phyloP scores from a whole-genome alignment of 2,113 vertebrate genomes.

The Eublepharis macularius region DNA sequence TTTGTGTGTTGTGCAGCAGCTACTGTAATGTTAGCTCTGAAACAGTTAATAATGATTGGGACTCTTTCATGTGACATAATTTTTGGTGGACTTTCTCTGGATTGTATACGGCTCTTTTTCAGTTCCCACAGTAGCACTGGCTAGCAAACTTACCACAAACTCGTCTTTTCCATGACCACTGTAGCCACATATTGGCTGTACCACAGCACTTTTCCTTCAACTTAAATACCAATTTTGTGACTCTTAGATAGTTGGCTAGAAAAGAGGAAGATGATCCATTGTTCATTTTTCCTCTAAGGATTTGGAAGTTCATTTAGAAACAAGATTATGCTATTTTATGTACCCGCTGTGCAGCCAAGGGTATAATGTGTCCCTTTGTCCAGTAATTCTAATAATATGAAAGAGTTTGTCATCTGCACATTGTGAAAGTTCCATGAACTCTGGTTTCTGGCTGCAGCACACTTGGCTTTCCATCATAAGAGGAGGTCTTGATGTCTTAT shows the following conservation, averaged over 20 bases:
- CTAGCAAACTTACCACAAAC: background rate
- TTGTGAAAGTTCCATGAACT: conserved; percentile 38
- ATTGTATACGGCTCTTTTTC: background rate
- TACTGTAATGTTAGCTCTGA: background rate
- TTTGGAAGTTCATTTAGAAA: conserved; percentile 11
- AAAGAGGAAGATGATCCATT: background rate
- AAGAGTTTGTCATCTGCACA: conserved; percentile 40
- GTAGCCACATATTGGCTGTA: background rate
- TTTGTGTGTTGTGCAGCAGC: background rate
- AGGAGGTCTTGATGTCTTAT: conserved; percentile 45
- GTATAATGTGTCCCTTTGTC: conserved; percentile 33
- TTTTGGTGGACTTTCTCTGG: background rate
- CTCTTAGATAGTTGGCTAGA: background rate
- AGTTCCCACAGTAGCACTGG: background rate
- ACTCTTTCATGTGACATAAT: background rate
- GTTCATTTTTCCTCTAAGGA: background rate
- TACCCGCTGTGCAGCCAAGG: conserved; percentile 30
- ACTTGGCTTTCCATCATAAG: conserved; percentile 13
- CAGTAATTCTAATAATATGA: conserved; percentile 26
- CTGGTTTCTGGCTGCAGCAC: conserved; percentile 1
- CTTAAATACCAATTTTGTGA: background rate
- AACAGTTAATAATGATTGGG: background rate
- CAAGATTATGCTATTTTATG: conserved; percentile 34
- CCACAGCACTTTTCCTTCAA: background rate
- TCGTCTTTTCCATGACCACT: background rate